Evolutionary conservation across 2,888 invertebrate genomes (phyloP).

Genomic region (Phasia obesa): DNA sequence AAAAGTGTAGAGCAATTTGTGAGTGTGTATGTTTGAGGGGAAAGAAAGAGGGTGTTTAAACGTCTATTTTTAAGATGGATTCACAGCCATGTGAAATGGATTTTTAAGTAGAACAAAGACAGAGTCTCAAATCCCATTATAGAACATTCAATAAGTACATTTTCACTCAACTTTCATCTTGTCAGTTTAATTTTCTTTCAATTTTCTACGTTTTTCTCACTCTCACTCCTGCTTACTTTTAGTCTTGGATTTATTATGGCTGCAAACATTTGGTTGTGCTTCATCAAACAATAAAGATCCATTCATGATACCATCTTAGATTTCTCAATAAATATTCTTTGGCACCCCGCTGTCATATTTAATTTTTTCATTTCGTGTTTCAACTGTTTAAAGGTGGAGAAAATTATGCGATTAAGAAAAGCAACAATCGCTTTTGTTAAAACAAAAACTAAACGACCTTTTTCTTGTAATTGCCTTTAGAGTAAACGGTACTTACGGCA

Average conservation of each 20-base stretch:
- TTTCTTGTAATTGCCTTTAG: conserved; percentile 55
- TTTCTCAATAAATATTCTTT: conserved; percentile 63
- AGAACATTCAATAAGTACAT: conserved; percentile 70
- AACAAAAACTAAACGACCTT: conserved; percentile 47
- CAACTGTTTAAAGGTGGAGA: conserved; percentile 35
- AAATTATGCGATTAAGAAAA: background rate
- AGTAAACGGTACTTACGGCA: conserved; percentile 54
- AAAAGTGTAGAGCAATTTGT: background rate
- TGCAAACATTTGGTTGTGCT: conserved; percentile 27
- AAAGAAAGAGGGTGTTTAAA: conserved; percentile 14
- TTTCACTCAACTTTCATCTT: conserved; percentile 71
- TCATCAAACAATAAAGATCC: conserved; percentile 25
- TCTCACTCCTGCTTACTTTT: background rate
- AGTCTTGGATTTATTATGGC: conserved; percentile 2
- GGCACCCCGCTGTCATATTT: conserved; percentile 70
- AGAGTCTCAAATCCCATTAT: conserved; percentile 74
- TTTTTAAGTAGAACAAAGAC: conserved; percentile 72
- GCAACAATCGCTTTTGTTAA: too few relatives aligned
- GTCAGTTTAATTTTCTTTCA: conserved; percentile 71
- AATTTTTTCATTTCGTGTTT: conserved; percentile 51
- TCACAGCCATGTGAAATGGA: conserved; percentile 67
- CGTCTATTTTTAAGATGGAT: conserved; percentile 59
- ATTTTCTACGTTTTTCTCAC: conserved; percentile 36
- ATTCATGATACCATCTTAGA: conserved; percentile 51
- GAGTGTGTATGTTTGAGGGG: background rate